phyloP scores from a whole-genome alignment of 2,888 invertebrate genomes.

The Slavum lentiscoides region DNA sequence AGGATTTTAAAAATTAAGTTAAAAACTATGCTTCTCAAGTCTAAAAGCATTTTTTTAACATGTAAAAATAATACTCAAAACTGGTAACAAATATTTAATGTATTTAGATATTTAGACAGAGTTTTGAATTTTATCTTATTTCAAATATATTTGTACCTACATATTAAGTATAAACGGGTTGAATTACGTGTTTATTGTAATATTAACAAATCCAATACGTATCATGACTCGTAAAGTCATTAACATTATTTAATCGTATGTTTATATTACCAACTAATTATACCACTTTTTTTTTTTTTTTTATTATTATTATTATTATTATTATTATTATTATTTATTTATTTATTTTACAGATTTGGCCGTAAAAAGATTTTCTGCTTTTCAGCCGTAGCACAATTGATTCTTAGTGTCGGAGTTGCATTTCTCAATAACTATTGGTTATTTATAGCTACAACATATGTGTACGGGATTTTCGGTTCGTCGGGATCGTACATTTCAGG shows the following conservation, averaged over 20 bases:
- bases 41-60: not conserved
- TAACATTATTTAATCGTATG: too few species aligned
- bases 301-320: too few species aligned
- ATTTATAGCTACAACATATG: slow-evolving; percentile 69
- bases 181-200: too few species aligned
- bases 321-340: too few species aligned
- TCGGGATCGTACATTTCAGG: slow-evolving; percentile 74
- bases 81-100: not conserved
- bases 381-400: slow-evolving; percentile 73
- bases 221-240: too few species aligned
- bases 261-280: too few species aligned
- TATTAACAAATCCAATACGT: too few species aligned
- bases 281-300: too few species aligned
- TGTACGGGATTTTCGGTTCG: slow-evolving; percentile 81
- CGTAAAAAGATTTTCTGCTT: slow-evolving; percentile 78
- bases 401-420: slow-evolving; percentile 74
- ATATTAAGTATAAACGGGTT: too few species aligned
- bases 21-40: too few species aligned
- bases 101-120: not conserved
- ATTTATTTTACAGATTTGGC: slow-evolving; percentile 63
- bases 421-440: slow-evolving; percentile 77
- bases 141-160: too few species aligned
- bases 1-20: too few species aligned
- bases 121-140: not conserved
- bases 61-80: not conserved